phyloP scores from a whole-genome alignment of 2,797 vertebrate genomes.

The Labeo calbasu region DNA sequence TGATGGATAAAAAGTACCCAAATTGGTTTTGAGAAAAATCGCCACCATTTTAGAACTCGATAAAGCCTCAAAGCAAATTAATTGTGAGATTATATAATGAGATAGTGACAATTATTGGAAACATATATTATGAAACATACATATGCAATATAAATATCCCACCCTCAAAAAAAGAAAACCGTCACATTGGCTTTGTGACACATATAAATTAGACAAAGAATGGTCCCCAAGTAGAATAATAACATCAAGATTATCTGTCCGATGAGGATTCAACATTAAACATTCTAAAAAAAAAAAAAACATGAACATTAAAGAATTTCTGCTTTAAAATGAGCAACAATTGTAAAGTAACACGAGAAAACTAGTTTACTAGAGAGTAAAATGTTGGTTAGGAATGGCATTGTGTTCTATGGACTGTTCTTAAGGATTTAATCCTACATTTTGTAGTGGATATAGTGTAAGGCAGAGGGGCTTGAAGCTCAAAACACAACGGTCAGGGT shows the following conservation, averaged over 20 bases:
- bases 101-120: conserved; percentile 23
- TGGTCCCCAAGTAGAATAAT: conserved; percentile 54
- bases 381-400: conserved; percentile 38
- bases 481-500: conserved; percentile 55
- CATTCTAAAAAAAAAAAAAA: conserved; percentile 36
- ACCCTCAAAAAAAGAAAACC: conserved; percentile 21
- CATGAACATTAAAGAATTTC: conserved; percentile 27
- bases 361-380: conserved; percentile 60
- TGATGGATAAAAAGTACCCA: conserved; percentile 6
- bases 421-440: conserved; percentile 42
- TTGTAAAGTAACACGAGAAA: conserved; percentile 59
- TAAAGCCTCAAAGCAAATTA: conserved; percentile 17
- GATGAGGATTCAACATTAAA: conserved; percentile 40
- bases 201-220: conserved; percentile 41
- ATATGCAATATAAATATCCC: conserved; percentile 33
- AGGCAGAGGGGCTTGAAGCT: conserved; percentile 56
- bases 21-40: conserved; percentile 8
- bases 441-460: conserved; percentile 35
- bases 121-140: conserved; percentile 33
- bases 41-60: conserved; percentile 9
- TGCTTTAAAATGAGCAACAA: conserved; percentile 44
- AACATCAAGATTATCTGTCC: conserved; percentile 21
- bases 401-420: conserved; percentile 13
- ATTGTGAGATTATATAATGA: conserved; percentile 21
- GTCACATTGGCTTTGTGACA: conserved; percentile 56